Evolutionary conservation across 2,888 invertebrate species (phyloP).

Genomic region (Cacoxenus indagator): DNA sequence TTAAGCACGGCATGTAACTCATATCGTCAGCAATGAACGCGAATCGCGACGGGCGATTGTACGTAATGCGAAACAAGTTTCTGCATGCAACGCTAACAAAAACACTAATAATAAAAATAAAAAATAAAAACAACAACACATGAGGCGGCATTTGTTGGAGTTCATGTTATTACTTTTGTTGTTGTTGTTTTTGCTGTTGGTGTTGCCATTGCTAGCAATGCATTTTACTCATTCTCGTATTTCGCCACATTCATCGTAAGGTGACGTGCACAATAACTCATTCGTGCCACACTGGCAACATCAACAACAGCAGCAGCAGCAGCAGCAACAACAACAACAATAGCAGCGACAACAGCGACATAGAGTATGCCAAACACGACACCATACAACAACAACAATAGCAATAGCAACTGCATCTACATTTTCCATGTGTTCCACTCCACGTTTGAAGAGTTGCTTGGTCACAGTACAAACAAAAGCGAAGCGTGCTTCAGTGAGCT

Average conservation of each 20-base stretch:
- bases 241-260: conserved; percentile 62
- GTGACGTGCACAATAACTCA: conserved; percentile 64
- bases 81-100: not conserved
- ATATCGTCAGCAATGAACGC: conserved; percentile 52
- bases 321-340: conserved; percentile 29
- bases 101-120: not conserved
- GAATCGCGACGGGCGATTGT: not conserved
- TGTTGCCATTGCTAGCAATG: conserved; percentile 59
- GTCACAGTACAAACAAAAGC: no score
- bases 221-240: conserved; percentile 59
- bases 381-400: conserved; percentile 10
- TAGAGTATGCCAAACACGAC: conserved; percentile 34
- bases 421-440: conserved; percentile 5
- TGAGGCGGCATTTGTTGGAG: conserved; percentile 25
- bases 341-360: conserved; percentile 20
- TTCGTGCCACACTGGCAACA: conserved; percentile 48
- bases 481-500: no score
- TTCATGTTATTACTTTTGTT: no score
- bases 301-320: conserved; percentile 22
- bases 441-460: no score
- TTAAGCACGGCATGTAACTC: conserved; percentile 69
- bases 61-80: conserved; percentile 9
- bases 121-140: conserved; percentile 16
- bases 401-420: conserved; percentile 4
- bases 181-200: no score